These are phyloP conservation scores for Heliothis peltigera DNA, from an alignment of 2,888 invertebrate genomes.

Conservation along the genomic window DNA sequence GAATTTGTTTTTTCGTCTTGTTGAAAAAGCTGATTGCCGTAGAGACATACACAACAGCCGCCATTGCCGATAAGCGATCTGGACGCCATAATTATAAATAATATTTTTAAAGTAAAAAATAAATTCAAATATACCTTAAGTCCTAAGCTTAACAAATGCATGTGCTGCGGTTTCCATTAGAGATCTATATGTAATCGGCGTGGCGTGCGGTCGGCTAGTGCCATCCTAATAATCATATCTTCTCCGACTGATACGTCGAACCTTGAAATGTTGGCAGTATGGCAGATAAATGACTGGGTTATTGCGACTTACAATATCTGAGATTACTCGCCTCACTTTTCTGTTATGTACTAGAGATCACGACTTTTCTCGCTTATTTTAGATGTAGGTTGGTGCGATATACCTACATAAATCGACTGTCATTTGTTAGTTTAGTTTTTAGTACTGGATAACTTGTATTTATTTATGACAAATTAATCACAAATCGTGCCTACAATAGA, in stretches of 20 bases:
- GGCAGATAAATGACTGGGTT: slow-evolving; percentile 52
- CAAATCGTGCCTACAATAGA: too few species aligned
- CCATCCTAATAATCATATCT: slow-evolving; percentile 84
- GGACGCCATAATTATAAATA: background rate
- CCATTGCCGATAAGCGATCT: too few species aligned
- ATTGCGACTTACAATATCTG: slow-evolving; percentile 42
- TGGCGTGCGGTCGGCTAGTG: slow-evolving; percentile 84
- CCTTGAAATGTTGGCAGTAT: slow-evolving; percentile 76
- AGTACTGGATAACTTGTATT: too few species aligned
- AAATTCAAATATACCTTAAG: slow-evolving; percentile 10
- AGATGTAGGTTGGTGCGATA: background rate
- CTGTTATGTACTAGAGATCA: slow-evolving; percentile 12
- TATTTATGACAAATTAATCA: too few species aligned
- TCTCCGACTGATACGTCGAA: slow-evolving; percentile 74
- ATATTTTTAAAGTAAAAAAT: background rate
- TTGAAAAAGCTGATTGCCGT: too few species aligned
- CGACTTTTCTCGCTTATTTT: slow-evolving; percentile 39
- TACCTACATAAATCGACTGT: background rate
- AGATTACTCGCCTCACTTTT: slow-evolving; percentile 38
- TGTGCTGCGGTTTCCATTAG: slow-evolving; percentile 80
- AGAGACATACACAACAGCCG: too few species aligned
- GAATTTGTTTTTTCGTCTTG: too few species aligned
- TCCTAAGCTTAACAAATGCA: slow-evolving; percentile 55
- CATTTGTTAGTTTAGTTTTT: background rate
- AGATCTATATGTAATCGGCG: slow-evolving; percentile 80